Conservation (phyloP, 2,113 vertebrate species). For the Suricata suricatta region DNA sequence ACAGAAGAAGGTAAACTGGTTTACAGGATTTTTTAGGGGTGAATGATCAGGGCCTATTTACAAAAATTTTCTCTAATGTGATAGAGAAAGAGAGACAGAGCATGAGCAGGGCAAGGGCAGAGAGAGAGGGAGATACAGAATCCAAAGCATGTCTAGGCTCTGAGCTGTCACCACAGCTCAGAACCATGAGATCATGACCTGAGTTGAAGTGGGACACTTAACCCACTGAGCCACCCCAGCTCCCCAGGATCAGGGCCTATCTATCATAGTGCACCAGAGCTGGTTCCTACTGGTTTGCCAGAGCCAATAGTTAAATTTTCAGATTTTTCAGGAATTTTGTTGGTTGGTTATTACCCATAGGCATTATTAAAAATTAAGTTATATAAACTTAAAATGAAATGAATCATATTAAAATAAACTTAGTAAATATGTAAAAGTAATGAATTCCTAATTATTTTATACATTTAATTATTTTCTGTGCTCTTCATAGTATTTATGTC, state of each 20-base stretch:
- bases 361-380: slow-evolving; percentile 34
- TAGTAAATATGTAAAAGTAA: not conserved
- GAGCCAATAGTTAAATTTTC: not conserved
- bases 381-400: slow-evolving; percentile 4
- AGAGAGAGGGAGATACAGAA: too few species aligned
- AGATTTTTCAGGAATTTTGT: not conserved
- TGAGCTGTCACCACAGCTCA: too few species aligned
- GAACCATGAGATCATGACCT: too few species aligned
- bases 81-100: too few species aligned
- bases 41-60: not conserved
- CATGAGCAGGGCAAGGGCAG: too few species aligned
- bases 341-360: not conserved
- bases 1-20: not conserved
- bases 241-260: not conserved
- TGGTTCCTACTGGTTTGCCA: not conserved
- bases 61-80: too few species aligned
- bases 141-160: too few species aligned
- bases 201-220: too few species aligned
- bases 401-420: not conserved
- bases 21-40: not conserved
- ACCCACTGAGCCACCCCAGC: too few species aligned
- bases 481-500: not conserved
- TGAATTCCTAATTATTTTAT: slow-evolving; percentile 26
- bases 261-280: not conserved
- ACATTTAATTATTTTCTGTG: not conserved